A percentile compares a stretch with the other conserved stretches of the same genome.
These are phyloP conservation scores for Hoplostethus mediterraneus DNA, from an alignment of 2,797 vertebrate species.

Conservation along the genomic window DNA sequence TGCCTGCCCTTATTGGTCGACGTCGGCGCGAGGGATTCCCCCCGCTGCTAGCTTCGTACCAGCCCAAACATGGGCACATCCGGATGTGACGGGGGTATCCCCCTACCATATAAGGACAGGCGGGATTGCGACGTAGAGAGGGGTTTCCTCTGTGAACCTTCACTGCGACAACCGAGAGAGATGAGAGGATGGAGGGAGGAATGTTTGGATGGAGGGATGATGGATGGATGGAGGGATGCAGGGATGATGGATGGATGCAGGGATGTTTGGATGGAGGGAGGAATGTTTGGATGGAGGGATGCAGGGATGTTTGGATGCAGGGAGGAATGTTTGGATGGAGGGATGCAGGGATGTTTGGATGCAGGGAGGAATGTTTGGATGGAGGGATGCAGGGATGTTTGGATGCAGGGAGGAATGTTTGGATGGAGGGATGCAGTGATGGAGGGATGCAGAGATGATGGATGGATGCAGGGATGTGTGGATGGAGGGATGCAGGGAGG, in stretches of 20 bases:
- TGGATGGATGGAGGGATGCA: background rate
- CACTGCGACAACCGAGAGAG: slow-evolving; percentile 72
- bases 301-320: background rate
- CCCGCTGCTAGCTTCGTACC: slow-evolving; percentile 81
- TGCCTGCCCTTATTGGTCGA: slow-evolving; percentile 83
- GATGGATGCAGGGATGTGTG: too few species aligned
- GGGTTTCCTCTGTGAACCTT: slow-evolving; percentile 62
- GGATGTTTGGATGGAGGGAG: too few species aligned
- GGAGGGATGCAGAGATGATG: background rate
- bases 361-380: background rate
- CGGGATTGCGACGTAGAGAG: slow-evolving; percentile 83
- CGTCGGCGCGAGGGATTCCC: slow-evolving; percentile 92
- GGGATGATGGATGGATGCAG: background rate
- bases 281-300: too few species aligned
- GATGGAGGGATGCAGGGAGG: too few species aligned
- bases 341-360: too few species aligned
- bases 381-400: too few species aligned
- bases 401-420: background rate
- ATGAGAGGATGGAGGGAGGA: background rate
- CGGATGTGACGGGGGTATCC: slow-evolving; percentile 90
- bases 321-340: slow-evolving; percentile 2
- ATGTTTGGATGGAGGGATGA: background rate
- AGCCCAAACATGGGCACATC: slow-evolving; percentile 93
- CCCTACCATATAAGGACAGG: slow-evolving; percentile 92
- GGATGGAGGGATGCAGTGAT: background rate